Conservation (phyloP, 2,113 vertebrate genomes). For the Gorilla gorilla region DNA sequence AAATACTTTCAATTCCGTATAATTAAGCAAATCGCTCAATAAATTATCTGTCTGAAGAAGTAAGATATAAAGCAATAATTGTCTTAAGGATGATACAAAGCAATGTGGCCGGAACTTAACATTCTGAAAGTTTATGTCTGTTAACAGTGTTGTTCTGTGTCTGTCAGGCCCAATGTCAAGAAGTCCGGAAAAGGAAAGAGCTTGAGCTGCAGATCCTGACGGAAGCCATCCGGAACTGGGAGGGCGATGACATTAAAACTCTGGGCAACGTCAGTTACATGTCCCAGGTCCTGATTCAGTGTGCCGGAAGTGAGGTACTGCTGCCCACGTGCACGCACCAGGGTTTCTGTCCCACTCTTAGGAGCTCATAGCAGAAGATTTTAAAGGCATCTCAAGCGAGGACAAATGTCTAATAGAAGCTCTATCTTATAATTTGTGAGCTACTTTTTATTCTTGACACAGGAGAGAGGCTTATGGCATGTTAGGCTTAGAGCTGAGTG, state of each 20-base stretch:
- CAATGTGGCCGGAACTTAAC: accelerated
- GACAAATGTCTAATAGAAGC: neutral
- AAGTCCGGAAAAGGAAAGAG: slow-evolving; percentile 96
- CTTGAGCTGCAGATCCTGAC: slow-evolving; percentile 97
- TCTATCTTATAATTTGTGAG: neutral
- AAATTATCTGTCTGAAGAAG: neutral
- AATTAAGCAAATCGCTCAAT: neutral
- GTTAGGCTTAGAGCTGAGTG: neutral
- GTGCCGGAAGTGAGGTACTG: slow-evolving; percentile 92
- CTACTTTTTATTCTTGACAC: neutral
- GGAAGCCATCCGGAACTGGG: slow-evolving; percentile 96
- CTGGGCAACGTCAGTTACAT: slow-evolving; percentile 95
- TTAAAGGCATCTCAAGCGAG: neutral
- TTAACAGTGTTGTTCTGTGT: neutral
- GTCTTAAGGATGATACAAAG: neutral
- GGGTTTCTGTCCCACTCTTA: neutral
- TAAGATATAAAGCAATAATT: neutral
- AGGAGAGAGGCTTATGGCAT: accelerated
- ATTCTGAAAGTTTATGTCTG: neutral
- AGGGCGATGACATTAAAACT: slow-evolving; percentile 96
- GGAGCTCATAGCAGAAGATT: neutral
- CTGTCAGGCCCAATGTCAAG: slow-evolving; percentile 94
- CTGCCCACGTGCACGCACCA: neutral
- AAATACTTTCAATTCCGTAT: neutral
- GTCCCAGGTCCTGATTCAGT: slow-evolving; percentile 96